These are phyloP conservation scores for Sebastes minor DNA, from an alignment of 2,797 vertebrate species.

Conservation along the genomic window DNA sequence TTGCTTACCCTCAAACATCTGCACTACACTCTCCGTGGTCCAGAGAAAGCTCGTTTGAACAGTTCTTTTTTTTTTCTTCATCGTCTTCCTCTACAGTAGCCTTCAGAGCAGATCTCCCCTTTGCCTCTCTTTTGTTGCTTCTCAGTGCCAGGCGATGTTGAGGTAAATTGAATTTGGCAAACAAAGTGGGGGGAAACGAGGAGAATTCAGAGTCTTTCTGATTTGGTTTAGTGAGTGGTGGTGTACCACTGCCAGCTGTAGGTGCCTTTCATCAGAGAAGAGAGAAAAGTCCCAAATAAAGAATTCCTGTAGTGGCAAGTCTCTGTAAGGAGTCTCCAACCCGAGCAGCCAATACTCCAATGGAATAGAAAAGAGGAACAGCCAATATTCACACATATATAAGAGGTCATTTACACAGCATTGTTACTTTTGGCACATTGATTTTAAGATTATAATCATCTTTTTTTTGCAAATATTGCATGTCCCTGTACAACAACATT, in stretches of 20 bases:
- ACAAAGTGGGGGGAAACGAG: constrained; percentile 82
- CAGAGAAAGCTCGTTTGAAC: constrained; percentile 71
- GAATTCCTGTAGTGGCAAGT: constrained; percentile 92
- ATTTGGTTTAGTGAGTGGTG: constrained; percentile 93
- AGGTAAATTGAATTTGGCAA: constrained; percentile 99
- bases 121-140: constrained; percentile 82
- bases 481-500: constrained; percentile 97
- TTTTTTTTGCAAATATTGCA: constrained; percentile 93
- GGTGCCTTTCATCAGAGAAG: constrained; percentile 90
- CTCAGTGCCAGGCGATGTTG: constrained; percentile 90
- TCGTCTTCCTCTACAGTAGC: constrained; percentile 70
- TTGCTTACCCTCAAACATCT: constrained; percentile 77
- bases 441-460: constrained; percentile 84
- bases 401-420: constrained; percentile 85
- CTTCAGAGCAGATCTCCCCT: constrained; percentile 74
- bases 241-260: constrained; percentile 91
- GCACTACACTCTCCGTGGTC: constrained; percentile 68
- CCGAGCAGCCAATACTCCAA: constrained; percentile 94
- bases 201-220: constrained; percentile 88
- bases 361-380: constrained; percentile 94
- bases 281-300: constrained; percentile 88
- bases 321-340: constrained; percentile 88
- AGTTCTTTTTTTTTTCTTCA: constrained; percentile 53
- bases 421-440: constrained; percentile 95
- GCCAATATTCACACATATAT: constrained; percentile 92